These are phyloP conservation scores for Lepisosteus oculatus DNA, from an alignment of 2,113 vertebrate species.

Conservation along the genomic window DNA sequence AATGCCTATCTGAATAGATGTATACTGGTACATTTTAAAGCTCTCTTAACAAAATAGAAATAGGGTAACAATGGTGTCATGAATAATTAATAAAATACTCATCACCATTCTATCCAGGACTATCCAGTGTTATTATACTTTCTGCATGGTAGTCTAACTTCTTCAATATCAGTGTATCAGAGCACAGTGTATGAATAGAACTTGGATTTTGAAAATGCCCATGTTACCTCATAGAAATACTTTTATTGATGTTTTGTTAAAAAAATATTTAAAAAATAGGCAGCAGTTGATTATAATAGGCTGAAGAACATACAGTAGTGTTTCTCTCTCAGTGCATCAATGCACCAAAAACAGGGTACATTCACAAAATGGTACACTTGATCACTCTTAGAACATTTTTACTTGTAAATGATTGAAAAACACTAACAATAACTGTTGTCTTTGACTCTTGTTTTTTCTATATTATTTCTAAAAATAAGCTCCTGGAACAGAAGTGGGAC, in stretches of 20 bases:
- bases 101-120: too few species aligned
- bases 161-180: too few species aligned
- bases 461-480: conserved; percentile 4
- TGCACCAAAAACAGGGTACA: conserved; percentile 11
- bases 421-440: background rate
- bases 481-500: conserved; percentile 8
- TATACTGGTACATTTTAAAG: too few species aligned
- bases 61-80: too few species aligned
- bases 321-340: background rate
- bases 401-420: conserved; percentile 14
- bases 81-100: too few species aligned
- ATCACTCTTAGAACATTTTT: conserved; percentile 10
- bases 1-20: too few species aligned
- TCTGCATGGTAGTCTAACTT: too few species aligned
- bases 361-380: conserved; percentile 17
- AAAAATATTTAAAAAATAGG: background rate
- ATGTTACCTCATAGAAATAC: too few species aligned
- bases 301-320: background rate
- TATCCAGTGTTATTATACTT: too few species aligned
- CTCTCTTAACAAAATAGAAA: too few species aligned
- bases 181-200: too few species aligned
- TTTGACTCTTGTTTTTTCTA: conserved; percentile 6
- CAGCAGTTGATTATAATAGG: background rate
- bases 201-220: too few species aligned
- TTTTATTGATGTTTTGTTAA: background rate